A percentile compares a stretch with the other conserved stretches of the same genome.
Evolutionary conservation across 1,140 invertebrate genomes (phyloP).

Genomic region (Sminthurinus signatus): DNA sequence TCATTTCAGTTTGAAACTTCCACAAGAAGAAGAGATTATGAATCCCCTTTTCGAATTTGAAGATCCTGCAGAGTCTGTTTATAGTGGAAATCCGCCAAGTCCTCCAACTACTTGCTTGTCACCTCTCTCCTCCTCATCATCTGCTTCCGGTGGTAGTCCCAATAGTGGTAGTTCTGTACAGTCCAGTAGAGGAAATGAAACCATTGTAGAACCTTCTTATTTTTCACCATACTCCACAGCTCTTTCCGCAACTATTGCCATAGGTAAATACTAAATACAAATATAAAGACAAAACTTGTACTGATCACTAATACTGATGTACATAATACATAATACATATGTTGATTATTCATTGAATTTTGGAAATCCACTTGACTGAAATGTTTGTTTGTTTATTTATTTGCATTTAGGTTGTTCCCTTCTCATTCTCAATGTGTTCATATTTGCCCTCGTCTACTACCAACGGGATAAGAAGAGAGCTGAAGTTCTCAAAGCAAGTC

Average conservation of each 20-base stretch:
- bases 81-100: slow-evolving; percentile 20
- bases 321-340: too few species aligned
- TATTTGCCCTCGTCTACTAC: slow-evolving; percentile 80
- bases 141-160: background rate
- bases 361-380: too few species aligned
- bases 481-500: slow-evolving; percentile 55
- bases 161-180: background rate
- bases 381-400: background rate
- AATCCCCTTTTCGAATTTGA: background rate
- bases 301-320: too few species aligned
- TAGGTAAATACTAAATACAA: slow-evolving; percentile 54
- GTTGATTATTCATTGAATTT: background rate
- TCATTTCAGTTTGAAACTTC: slow-evolving; percentile 28
- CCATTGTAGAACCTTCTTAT: slow-evolving; percentile 55
- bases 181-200: slow-evolving; percentile 17
- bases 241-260: slow-evolving; percentile 76
- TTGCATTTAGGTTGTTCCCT: slow-evolving; percentile 61
- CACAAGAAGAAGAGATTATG: slow-evolving; percentile 10
- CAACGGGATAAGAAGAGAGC: slow-evolving; percentile 72
- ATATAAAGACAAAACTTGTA: too few species aligned
- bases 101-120: slow-evolving; percentile 39
- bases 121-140: slow-evolving; percentile 28
- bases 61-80: background rate
- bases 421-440: slow-evolving; percentile 74
- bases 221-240: slow-evolving; percentile 74